phyloP scores from a whole-genome alignment of 2,797 vertebrate genomes.

The Crenuchus spilurus region DNA sequence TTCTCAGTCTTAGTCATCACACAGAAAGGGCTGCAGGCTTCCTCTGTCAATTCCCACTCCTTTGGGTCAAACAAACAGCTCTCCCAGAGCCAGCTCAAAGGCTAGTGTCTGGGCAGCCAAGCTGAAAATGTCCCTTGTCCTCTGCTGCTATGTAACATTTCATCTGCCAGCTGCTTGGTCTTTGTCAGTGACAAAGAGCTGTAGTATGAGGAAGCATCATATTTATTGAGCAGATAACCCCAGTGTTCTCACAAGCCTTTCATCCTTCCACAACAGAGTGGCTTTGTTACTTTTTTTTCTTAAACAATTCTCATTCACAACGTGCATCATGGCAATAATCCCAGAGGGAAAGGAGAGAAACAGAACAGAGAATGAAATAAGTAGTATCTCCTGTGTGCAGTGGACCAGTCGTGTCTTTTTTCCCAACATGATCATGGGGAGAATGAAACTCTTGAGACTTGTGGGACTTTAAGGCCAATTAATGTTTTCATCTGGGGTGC shows the following conservation, averaged over 20 bases:
- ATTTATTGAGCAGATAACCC: conserved; percentile 82
- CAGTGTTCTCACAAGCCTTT: conserved; percentile 70
- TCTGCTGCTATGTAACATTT: conserved; percentile 81
- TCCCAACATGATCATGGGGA: not conserved
- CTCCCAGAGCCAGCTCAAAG: conserved; percentile 79
- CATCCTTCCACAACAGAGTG: conserved; percentile 72
- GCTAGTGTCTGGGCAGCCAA: conserved; percentile 82
- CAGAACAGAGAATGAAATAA: conserved; percentile 3
- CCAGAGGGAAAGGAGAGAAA: conserved; percentile 26
- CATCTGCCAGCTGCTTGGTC: conserved; percentile 82
- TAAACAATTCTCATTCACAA: conserved; percentile 67
- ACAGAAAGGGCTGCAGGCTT: conserved; percentile 61
- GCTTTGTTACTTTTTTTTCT: conserved; percentile 75
- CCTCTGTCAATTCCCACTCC: conserved; percentile 72
- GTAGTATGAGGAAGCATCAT: conserved; percentile 83
- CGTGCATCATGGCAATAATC: conserved; percentile 47
- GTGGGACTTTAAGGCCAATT: conserved; percentile 69
- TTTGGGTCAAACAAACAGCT: conserved; percentile 83
- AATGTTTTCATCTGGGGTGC: conserved; percentile 63
- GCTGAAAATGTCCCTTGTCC: conserved; percentile 87
- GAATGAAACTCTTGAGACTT: conserved; percentile 38
- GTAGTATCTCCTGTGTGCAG: conserved; percentile 27
- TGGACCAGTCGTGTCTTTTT: conserved; percentile 28
- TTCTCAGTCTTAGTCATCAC: conserved; percentile 77
- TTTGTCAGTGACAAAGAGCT: conserved; percentile 81